Percentiles rank a stretch among this genome's conserved stretches.
phyloP scores from a whole-genome alignment of 2,113 vertebrate genomes.

The Andinoacara biseriatus region DNA sequence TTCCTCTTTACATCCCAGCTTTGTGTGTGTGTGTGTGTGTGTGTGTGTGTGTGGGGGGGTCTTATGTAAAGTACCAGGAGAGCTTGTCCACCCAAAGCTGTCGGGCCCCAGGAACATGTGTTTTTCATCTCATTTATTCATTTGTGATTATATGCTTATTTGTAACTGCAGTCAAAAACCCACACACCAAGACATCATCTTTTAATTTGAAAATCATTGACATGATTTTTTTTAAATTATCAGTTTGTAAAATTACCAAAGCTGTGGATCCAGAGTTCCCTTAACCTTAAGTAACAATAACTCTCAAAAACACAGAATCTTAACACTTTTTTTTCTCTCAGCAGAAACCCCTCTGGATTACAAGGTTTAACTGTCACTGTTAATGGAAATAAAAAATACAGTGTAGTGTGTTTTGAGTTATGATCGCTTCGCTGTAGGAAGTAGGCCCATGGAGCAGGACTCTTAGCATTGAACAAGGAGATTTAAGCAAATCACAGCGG shows the following conservation, averaged over 20 bases:
- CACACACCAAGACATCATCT: neutral
- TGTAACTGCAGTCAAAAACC: neutral
- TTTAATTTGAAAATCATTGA: neutral
- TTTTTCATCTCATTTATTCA: neutral
- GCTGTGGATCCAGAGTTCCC: neutral
- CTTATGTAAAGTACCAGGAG: neutral
- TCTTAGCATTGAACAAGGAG: neutral
- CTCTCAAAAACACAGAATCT: neutral
- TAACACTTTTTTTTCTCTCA: neutral
- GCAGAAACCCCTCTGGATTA: neutral
- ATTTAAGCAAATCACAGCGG: slow-evolving; percentile 17
- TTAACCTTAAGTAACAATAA: neutral
- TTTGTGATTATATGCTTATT: neutral
- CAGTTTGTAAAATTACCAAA: too few species aligned
- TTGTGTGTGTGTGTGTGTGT: rapidly evolving
- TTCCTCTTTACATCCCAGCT: slow-evolving; percentile 21
- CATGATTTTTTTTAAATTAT: too few species aligned
- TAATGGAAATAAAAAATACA: neutral
- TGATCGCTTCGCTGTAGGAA: neutral
- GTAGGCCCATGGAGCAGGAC: neutral
- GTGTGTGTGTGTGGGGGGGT: too few species aligned
- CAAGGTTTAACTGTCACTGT: neutral
- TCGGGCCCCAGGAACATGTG: neutral
- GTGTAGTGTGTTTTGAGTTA: neutral
- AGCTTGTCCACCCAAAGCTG: neutral